Base-by-base conservation (phyloP, 2,797 vertebrate genomes). In the Coracias cyanogaster region DNA sequence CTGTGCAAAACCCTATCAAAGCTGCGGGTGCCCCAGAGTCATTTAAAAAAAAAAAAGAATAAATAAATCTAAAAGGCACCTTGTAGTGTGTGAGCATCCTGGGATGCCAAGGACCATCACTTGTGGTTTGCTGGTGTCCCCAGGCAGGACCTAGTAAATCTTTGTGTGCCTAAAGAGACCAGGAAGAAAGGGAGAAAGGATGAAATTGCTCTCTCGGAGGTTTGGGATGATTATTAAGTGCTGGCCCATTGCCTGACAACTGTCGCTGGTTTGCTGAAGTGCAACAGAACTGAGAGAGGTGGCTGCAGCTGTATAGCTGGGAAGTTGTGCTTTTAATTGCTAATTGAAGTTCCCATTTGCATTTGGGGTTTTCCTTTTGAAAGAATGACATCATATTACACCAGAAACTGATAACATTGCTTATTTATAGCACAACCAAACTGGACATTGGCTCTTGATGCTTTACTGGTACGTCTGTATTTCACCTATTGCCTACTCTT, bases 1-100 rank as follows among this genome's bases (percentile, higher is more conserved):
- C 82, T 88, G 29, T 95, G 94, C 87, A 94, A 88, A 97, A 83
- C 61, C 57, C 37, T 46, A 29, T 88, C 87, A 94, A 79, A 88
- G 74, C 76, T 2, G 3, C 41, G 41, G 4, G 0, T 78, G 43
- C 76, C 76, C 79, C 29, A 43, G 74, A 88, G 54, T 61, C 5
- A 28, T 69, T 86, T 37, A 14, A 57, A 79, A 18, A 49, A 73
- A 31, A 54, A 49, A 49, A 41, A 58, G 2, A 70, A 51, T 19
- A 18, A 71, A 71, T 12, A 24, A 48, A 37, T 69, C 29, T 70
- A 61, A 74, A 93, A 91, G 82, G 79, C 85, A 89, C 74, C 89
- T 95, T 84, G 71, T 66, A 84, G 48, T 19, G 14, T 21, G 31
- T 37, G 45, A 89, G 51, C 33, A 76, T n/a, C 17, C 45, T 82